Evolutionary conservation across 2,888 invertebrate genomes (phyloP).

Genomic region (Athetis lepigone): DNA sequence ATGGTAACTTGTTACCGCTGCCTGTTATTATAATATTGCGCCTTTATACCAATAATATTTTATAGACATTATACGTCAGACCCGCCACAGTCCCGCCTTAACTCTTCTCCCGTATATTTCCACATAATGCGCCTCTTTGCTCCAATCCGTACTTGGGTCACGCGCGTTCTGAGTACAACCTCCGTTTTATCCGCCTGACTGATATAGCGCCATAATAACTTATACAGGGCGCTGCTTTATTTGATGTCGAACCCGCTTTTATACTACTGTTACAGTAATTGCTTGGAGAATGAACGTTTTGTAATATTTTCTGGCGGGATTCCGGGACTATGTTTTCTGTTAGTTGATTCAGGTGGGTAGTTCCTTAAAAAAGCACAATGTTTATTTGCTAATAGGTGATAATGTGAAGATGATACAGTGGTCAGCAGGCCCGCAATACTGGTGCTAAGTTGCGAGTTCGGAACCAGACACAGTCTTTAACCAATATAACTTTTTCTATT

Average conservation of each 20-base stretch:
- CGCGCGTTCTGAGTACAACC: constrained; percentile 78
- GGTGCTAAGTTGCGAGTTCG: no score
- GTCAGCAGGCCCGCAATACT: no score
- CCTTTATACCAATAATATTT: no score
- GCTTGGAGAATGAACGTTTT: constrained; percentile 20
- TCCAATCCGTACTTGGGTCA: constrained; percentile 77
- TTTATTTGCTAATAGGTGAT: no score
- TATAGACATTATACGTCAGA: no score
- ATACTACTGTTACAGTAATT: constrained; percentile 32
- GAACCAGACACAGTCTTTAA: no score
- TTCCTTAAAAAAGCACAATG: no score
- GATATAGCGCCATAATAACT: constrained; percentile 67
- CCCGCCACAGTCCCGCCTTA: neutral
- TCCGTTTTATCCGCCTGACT: constrained; percentile 74
- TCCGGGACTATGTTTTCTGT: neutral
- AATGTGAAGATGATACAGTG: no score
- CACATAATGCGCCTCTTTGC: constrained; percentile 69
- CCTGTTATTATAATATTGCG: no score
- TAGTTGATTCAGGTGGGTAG: neutral
- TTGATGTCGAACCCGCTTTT: constrained; percentile 51
- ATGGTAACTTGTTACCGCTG: no score
- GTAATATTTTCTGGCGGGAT: constrained; percentile 24
- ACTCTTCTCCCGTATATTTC: constrained; percentile 63
- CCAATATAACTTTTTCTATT: no score
- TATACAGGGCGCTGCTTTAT: constrained; percentile 53